Percentiles rank a stretch among this genome's conserved stretches.
phyloP scores from a whole-genome alignment of 2,888 invertebrate species.

The Troides helena region DNA sequence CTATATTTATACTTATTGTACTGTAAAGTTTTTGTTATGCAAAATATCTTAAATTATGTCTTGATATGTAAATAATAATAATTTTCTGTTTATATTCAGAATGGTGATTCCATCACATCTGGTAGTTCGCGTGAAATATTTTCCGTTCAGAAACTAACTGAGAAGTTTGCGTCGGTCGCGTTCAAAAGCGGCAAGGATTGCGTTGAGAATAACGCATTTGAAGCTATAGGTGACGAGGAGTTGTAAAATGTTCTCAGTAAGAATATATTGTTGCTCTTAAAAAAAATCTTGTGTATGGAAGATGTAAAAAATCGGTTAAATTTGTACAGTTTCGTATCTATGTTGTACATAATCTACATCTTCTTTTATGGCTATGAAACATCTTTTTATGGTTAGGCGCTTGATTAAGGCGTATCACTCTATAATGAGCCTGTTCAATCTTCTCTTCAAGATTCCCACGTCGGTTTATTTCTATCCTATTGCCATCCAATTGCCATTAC shows the following conservation, averaged over 20 bases:
- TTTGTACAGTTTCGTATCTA: conserved; percentile 17
- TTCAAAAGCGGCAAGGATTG: conserved; percentile 86
- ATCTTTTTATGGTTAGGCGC: no score
- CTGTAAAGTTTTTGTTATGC: no score
- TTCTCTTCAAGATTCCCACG: not conserved
- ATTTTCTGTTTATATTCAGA: conserved; percentile 60
- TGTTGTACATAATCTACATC: conserved; percentile 13
- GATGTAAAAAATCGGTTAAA: conserved; percentile 6
- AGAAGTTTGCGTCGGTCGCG: conserved; percentile 85
- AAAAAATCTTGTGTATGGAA: conserved; percentile 11
- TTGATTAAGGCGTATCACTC: no score
- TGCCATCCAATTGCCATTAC: conserved; percentile 26
- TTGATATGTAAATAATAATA: no score
- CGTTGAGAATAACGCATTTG: conserved; percentile 95
- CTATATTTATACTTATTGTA: no score
- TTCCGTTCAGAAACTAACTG: conserved; percentile 87
- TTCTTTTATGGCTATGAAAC: not conserved
- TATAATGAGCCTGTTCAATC: no score
- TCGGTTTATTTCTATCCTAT: not conserved
- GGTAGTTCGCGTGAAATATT: conserved; percentile 83
- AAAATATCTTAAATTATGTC: no score
- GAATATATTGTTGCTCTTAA: not conserved
- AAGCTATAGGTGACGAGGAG: conserved; percentile 97
- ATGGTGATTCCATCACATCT: conserved; percentile 76
- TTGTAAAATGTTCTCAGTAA: conserved; percentile 69